A percentile compares a stretch with the other conserved stretches of the same genome.
phyloP scores from a whole-genome alignment of 2,797 vertebrate species.

The Jordanella pulchra region DNA sequence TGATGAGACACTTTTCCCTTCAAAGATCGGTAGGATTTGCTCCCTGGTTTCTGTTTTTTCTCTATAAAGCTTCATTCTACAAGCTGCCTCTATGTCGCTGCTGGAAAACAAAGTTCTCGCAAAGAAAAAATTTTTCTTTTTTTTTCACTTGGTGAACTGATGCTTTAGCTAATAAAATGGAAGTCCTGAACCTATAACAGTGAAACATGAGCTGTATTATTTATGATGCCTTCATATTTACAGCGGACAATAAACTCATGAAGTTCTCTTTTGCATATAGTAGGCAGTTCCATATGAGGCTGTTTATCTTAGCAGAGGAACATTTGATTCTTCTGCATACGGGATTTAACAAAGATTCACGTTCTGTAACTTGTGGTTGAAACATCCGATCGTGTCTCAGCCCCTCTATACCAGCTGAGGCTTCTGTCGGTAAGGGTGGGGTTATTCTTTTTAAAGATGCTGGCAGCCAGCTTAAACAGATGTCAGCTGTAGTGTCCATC shows the following conservation, averaged over 20 bases:
- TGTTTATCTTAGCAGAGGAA: not conserved
- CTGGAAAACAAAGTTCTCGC: too few species aligned
- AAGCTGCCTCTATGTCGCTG: not conserved
- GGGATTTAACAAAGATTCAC: not conserved
- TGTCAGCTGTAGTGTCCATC: slow-evolving; percentile 17
- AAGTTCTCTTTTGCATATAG: not conserved
- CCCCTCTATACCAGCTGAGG: slow-evolving; percentile 28
- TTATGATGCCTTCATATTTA: not conserved
- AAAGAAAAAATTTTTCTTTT: too few species aligned
- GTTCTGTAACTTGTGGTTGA: slow-evolving; percentile 4
- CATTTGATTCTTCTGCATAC: not conserved
- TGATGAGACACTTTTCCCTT: slow-evolving; percentile 96
- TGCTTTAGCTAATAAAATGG: slow-evolving; percentile 5
- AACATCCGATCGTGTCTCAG: not conserved
- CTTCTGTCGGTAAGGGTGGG: slow-evolving; percentile 30
- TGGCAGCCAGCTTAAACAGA: slow-evolving; percentile 31
- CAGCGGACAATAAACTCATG: not conserved
- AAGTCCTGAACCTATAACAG: not conserved
- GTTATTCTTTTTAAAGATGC: slow-evolving; percentile 13
- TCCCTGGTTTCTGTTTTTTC: not conserved
- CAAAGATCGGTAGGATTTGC: slow-evolving; percentile 89
- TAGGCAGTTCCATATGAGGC: too few species aligned
- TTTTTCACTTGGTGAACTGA: not conserved
- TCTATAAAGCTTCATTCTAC: not conserved
- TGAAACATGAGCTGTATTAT: not conserved